Percentiles rank a stretch among this genome's conserved stretches.
Evolutionary conservation across 2,888 invertebrate genomes (phyloP).

Genomic region (Zele albiditarsus): DNA sequence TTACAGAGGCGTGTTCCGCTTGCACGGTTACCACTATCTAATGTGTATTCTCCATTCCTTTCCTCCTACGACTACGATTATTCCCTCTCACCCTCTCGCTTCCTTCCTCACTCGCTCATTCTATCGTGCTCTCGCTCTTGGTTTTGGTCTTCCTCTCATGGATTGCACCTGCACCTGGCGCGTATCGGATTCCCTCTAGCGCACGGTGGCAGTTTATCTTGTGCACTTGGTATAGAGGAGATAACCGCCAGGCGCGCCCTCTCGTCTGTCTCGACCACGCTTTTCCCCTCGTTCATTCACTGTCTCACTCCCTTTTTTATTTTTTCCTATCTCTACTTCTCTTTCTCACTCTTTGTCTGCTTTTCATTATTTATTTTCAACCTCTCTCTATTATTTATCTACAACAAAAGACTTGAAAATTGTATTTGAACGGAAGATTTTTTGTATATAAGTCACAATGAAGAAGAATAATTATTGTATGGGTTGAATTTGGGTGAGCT

Average conservation of each 20-base stretch:
- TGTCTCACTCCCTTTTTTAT: slow-evolving; percentile 13
- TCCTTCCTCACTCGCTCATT: slow-evolving; percentile 8
- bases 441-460: neutral
- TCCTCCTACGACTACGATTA: slow-evolving; percentile 12
- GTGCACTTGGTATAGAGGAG: slow-evolving; percentile 22
- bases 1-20: slow-evolving; percentile 40
- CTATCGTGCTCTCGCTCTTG: neutral
- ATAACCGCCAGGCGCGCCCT: slow-evolving; percentile 38
- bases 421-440: neutral
- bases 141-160: neutral
- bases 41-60: slow-evolving; percentile 36
- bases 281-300: neutral
- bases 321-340: slow-evolving; percentile 21
- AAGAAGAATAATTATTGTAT: neutral
- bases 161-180: slow-evolving; percentile 24
- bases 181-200: slow-evolving; percentile 31
- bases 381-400: neutral
- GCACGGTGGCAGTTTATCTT: slow-evolving; percentile 21
- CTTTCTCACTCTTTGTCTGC: neutral
- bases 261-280: slow-evolving; percentile 37
- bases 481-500: no score
- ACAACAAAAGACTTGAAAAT: neutral
- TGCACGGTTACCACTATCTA: slow-evolving; percentile 45
- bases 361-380: neutral
- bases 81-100: neutral